phyloP scores from a whole-genome alignment of 2,113 vertebrate genomes.

The Corythaeola cristata region DNA sequence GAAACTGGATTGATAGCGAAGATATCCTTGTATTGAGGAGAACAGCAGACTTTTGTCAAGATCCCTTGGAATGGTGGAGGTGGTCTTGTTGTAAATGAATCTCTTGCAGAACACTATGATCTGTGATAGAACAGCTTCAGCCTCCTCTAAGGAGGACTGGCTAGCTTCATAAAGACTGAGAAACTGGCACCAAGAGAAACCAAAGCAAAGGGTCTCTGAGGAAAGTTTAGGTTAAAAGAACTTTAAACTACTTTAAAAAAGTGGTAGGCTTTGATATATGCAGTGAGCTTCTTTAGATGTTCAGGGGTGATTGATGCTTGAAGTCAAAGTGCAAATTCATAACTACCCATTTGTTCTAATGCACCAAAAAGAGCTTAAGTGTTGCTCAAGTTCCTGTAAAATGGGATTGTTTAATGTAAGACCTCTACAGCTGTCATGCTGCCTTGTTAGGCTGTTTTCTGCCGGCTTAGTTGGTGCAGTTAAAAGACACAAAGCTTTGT shows the following conservation, averaged over 20 bases:
- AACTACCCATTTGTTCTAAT: not conserved
- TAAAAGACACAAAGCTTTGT: not conserved
- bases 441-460: not conserved
- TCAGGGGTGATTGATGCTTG: not conserved
- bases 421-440: not conserved
- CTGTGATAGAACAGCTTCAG: not conserved
- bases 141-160: not conserved
- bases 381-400: not conserved
- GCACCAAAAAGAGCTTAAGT: not conserved
- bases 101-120: not conserved
- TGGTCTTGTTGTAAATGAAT: not conserved
- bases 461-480: not conserved
- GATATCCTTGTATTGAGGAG: not conserved
- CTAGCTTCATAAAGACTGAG: not conserved
- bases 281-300: not conserved
- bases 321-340: not conserved
- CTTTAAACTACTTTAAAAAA: not conserved
- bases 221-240: not conserved
- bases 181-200: not conserved
- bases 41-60: not conserved
- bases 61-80: not conserved
- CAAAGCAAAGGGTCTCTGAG: not conserved
- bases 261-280: not conserved
- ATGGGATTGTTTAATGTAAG: not conserved
- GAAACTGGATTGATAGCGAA: not conserved